Evolutionary conservation across 2,797 vertebrate genomes (phyloP), one percentile per base, ranked within the genome.

Genomic region (Adrianichthys oophorus): DNA sequence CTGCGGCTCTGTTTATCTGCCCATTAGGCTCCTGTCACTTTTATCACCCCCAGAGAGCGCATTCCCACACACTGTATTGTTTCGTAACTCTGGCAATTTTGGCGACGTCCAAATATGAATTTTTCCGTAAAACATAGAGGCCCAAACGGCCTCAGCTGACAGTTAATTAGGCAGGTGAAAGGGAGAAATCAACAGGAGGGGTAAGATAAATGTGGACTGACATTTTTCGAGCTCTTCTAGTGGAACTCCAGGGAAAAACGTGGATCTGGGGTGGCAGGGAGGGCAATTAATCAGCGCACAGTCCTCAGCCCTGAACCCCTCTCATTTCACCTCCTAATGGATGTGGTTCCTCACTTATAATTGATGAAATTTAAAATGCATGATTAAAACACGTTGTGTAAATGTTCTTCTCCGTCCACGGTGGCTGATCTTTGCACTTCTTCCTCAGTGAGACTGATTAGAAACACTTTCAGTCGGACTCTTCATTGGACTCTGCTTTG

Each of bases 111-210:
- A 80, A 64, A 80, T 78, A 79, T 78, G 12, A 32, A 32, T 32
- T 32, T 32, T 12, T 12, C 32, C 32, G 32, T 32, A 32, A 32
- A 32, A 12, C 32, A 32, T 32, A 32, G 10, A 32, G 32, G 1
- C 32, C 32, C 32, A 32, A 79, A 83, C 82, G 75, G 69, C 60
- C 70, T 51, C 7, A 18, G 71, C 66, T 82, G 78, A 79, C 76
- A 79, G 74, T 64, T 84, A 84, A 86, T 83, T 81, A 83, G 65
- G 64, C 53, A 66, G 70, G 80, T 72, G 72, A 77, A 65, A 60
- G 56, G 32, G 54, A 77, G 67, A 65, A 46, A 65, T 65, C 12
- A 19, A 47, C 51, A 32, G 46, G 23, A 62, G 55, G 1, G 49
- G 37, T 48, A 56, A 58, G 32, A 68, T 50, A 18, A 10, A 65